Evolutionary conservation across 1,140 invertebrate species (phyloP).

Genomic region (Augochlora pura): DNA sequence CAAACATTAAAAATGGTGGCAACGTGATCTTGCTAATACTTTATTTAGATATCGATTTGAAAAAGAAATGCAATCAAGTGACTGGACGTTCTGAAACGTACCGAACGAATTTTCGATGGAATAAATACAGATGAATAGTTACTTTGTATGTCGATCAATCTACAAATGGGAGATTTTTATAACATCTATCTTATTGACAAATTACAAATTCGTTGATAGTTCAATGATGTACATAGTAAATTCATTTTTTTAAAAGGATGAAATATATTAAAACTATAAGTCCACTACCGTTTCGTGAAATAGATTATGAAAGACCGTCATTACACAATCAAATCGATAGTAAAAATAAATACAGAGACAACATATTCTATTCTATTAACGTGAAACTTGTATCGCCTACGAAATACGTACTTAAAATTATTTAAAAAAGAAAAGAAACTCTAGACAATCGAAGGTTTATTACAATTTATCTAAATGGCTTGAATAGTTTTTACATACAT

Average conservation of each 20-base stretch:
- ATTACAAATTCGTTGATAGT: constrained; percentile 61
- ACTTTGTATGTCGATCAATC: constrained; percentile 25
- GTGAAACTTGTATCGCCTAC: constrained; percentile 39
- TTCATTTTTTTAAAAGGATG: constrained; percentile 31
- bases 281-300: constrained; percentile 29
- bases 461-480: constrained; percentile 60
- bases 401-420: constrained; percentile 54
- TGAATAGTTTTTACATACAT: constrained; percentile 54
- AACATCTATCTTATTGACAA: constrained; percentile 27
- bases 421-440: constrained; percentile 39
- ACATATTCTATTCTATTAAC: constrained; percentile 29
- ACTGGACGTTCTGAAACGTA: background rate
- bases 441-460: constrained; percentile 50
- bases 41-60: constrained; percentile 26
- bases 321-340: constrained; percentile 38
- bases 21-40: constrained; percentile 35
- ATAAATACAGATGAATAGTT: constrained; percentile 52
- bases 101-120: constrained; percentile 45
- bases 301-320: constrained; percentile 39
- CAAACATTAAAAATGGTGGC: constrained; percentile 11
- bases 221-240: constrained; percentile 46
- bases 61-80: background rate
- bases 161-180: constrained; percentile 28
- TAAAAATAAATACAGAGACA: constrained; percentile 63
- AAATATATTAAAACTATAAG: constrained; percentile 40